Evolutionary conservation across 2,113 vertebrate genomes (phyloP).

Genomic region (Ceyx cyanopectus): DNA sequence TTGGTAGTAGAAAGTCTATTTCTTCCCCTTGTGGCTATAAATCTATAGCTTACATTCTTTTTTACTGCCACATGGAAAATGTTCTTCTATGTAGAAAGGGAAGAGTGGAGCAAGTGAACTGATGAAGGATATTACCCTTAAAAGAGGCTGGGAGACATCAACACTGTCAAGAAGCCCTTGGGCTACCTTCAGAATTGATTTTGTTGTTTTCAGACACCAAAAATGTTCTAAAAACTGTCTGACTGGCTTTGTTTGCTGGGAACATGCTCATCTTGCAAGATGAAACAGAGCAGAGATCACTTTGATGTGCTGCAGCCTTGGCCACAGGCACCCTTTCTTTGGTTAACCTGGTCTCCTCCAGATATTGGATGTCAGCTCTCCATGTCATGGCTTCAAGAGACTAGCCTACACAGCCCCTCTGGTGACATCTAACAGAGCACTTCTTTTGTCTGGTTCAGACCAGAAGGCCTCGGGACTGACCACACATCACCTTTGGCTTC

Average conservation of each 20-base stretch:
- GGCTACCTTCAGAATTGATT: constrained; percentile 8
- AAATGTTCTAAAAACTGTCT: neutral
- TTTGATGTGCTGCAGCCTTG: neutral
- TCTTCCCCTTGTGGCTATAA: neutral
- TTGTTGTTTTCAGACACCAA: neutral
- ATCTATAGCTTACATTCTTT: neutral
- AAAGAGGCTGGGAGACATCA: neutral
- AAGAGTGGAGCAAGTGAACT: neutral
- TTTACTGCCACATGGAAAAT: neutral
- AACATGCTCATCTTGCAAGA: rapidly evolving
- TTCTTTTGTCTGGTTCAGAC: neutral
- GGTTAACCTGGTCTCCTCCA: neutral
- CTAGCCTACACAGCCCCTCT: neutral
- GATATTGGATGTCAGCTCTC: neutral
- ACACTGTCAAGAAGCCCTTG: neutral
- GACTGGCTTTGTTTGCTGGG: neutral
- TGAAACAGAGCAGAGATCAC: neutral
- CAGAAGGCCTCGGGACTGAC: neutral
- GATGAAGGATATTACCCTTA: neutral
- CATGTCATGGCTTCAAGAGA: neutral
- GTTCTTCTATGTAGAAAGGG: neutral
- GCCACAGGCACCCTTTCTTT: rapidly evolving
- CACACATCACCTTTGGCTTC: rapidly evolving
- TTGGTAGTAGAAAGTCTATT: neutral
- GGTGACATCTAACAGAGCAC: neutral